Conservation (phyloP, 2,113 vertebrate species). For the Pampusana beccarii region DNA sequence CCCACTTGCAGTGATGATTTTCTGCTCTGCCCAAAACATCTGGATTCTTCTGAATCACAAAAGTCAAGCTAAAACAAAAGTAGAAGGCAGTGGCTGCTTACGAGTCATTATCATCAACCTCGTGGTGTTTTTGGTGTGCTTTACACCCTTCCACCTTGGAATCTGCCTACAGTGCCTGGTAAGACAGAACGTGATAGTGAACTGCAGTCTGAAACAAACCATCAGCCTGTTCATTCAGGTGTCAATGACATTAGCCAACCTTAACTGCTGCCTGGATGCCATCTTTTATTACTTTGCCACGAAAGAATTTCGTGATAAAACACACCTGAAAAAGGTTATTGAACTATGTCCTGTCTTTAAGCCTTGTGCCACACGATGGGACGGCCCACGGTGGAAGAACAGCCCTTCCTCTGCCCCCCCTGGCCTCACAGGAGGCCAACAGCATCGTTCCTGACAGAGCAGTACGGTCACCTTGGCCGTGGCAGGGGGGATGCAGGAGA, state of each 20-base stretch:
- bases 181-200: conserved; percentile 70
- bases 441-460: background rate
- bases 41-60: conserved; percentile 54
- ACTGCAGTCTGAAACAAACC: conserved; percentile 61
- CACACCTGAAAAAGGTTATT: background rate
- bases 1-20: conserved; percentile 78
- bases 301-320: conserved; percentile 75
- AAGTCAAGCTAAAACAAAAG: background rate
- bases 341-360: background rate
- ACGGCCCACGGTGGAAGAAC: background rate
- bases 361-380: background rate
- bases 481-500: background rate
- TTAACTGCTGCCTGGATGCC: conserved; percentile 91
- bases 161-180: conserved; percentile 91
- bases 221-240: conserved; percentile 88
- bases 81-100: conserved; percentile 61
- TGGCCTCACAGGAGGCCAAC: background rate
- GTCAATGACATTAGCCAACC: conserved; percentile 83
- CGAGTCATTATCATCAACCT: conserved; percentile 83
- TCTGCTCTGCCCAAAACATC: conserved; percentile 81
- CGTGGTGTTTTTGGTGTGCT: conserved; percentile 85
- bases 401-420: background rate
- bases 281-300: conserved; percentile 90
- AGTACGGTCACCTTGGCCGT: background rate
- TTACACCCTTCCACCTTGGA: conserved; percentile 84